Percentiles rank a stretch among this genome's conserved stretches.
phyloP scores from a whole-genome alignment of 37 sponge, comb jelly and placozoan genomes.

The Bolinopsis microptera region DNA sequence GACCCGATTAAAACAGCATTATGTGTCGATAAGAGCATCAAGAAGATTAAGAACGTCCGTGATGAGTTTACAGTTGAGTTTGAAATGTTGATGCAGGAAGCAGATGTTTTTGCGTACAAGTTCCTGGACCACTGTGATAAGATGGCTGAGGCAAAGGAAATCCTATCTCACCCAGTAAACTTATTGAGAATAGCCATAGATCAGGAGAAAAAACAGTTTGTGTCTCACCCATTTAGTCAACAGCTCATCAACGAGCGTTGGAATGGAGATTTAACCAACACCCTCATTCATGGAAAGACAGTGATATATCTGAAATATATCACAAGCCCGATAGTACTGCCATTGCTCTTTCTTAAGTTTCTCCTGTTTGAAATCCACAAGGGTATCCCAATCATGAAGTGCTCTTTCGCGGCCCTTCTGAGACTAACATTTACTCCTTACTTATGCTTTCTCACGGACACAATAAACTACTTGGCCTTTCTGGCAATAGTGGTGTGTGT shows the following conservation, averaged over 20 bases:
- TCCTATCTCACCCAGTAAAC: neutral
- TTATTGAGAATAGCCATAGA: neutral
- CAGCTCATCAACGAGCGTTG: neutral
- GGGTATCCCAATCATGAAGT: neutral
- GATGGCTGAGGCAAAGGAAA: neutral
- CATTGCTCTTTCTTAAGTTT: neutral
- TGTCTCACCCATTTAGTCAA: neutral
- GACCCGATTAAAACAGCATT: neutral
- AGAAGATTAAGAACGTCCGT: neutral
- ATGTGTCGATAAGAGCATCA: neutral
- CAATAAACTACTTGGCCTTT: slow-evolving; percentile 6
- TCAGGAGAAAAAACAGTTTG: neutral
- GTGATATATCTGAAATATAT: neutral
- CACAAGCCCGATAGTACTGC: neutral
- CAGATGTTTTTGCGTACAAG: neutral
- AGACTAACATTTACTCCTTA: neutral
- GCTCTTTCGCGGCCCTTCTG: neutral
- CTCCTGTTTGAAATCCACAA: neutral
- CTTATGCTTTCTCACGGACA: neutral
- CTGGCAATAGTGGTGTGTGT: neutral
- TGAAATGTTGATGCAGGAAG: neutral
- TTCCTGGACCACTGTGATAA: neutral
- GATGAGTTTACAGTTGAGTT: neutral
- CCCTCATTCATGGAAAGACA: neutral
- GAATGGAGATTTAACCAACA: neutral